Base-by-base conservation (phyloP, 2,888 invertebrate species). In the Lasioglossum calceatum region DNA sequence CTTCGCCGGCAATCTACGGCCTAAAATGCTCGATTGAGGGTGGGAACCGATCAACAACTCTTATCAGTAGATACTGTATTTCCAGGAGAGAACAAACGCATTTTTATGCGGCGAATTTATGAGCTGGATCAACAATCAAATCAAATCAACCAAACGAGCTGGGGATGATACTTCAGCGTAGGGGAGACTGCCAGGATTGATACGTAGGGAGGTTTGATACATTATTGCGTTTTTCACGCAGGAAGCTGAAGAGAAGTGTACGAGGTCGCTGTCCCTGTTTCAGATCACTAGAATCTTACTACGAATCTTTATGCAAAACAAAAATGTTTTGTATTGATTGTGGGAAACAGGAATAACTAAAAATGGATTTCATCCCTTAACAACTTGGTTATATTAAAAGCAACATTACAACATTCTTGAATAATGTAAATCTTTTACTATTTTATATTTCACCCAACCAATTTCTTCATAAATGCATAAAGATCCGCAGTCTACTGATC, bases 1-100 rank as follows among this genome's bases (percentile, higher is more conserved):
- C 50, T 77, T 61, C 39, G 39, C 85, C 61, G 44, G 23, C 67
- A 32, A 77, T 76, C 82, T 79, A 80, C 81, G 76, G 77, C 82
- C 39, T 64, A 79, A n/a, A n/a, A 50, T 27, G 8, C 8, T 39
- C 71, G 71, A 77, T 77, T 4, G 73, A 3, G n/a, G 47, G 47
- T n/a, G 23, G 14, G 0, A 71, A 67, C 54, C 67, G 19, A 64
- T 64, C 64, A n/a, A 23, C 23, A 72, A 67, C 75, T 70, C 39
- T 44, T 70, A 77, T 71, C 77, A 47, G 73, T n/a, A 1, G 70
- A 70, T 19, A 70, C 39, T 10, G 44, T 44, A n/a, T 71, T 78
- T 54, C 32, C 44, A 36, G 44, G 12, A 7, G 58, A 2, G 61
- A 14, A 74, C 47, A 27, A 67, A 58, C 23, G 27, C 50, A 14